These are phyloP conservation scores for Montipora efflorescens DNA, from an alignment of 64 coral and sea anemone genomes.

Conservation along the genomic window DNA sequence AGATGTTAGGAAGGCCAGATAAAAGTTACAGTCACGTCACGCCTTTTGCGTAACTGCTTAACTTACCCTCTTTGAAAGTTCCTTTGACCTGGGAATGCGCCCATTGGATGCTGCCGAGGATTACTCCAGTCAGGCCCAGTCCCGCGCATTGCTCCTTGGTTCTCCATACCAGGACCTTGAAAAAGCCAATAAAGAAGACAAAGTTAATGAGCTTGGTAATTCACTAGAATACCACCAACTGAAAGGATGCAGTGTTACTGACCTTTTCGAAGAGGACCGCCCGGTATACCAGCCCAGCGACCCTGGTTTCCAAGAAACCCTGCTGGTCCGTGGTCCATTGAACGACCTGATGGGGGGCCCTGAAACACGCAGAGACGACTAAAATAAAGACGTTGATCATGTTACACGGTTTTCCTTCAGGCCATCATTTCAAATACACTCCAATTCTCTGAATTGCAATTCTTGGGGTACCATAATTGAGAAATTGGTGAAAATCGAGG, in stretches of 20 bases:
- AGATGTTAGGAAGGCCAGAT: too few relatives aligned
- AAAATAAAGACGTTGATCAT: neutral
- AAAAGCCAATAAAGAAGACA: neutral
- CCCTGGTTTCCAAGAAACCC: constrained; percentile 77
- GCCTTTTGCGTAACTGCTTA: neutral
- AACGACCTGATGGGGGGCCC: constrained; percentile 62
- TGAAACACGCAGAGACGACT: neutral
- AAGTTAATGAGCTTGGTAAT: neutral
- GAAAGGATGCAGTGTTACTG: neutral
- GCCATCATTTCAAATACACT: neutral
- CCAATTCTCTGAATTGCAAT: too few relatives aligned
- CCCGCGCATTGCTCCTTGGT: constrained; percentile 55
- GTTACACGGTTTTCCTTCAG: neutral
- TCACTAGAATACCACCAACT: neutral
- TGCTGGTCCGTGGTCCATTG: constrained; percentile 56
- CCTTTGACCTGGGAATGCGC: constrained; percentile 90
- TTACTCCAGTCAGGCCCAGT: constrained; percentile 80
- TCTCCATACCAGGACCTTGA: constrained; percentile 74
- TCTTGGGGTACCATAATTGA: too few relatives aligned
- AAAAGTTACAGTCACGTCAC: too few relatives aligned
- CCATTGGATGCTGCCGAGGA: constrained; percentile 87
- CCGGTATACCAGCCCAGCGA: constrained; percentile 74
- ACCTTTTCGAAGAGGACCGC: constrained; percentile 80
- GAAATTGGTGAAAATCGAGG: neutral
- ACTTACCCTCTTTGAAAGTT: constrained; percentile 91